A percentile compares a stretch with the other conserved stretches of the same genome.
phyloP scores from a whole-genome alignment of 1,140 invertebrate species.

The Cherax quadricarinatus region DNA sequence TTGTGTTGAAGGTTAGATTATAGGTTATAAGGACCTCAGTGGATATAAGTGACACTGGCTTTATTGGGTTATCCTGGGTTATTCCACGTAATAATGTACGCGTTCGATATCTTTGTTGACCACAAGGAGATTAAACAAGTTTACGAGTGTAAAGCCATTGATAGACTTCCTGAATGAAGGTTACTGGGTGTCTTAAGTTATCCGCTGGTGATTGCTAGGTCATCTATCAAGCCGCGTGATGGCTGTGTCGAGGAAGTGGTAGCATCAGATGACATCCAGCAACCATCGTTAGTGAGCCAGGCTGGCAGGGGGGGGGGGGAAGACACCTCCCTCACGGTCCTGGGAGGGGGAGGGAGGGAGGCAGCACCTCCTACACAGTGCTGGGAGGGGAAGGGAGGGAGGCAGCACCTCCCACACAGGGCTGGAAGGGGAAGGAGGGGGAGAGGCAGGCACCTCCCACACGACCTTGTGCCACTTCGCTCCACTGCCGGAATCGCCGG shows the following conservation, averaged over 20 bases:
- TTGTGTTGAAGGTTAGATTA: no score
- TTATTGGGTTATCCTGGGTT: no score
- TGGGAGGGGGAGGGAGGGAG: not conserved
- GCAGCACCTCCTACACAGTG: not conserved
- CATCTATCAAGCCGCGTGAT: not conserved
- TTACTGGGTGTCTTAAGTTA: no score
- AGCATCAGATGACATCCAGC: constrained; percentile 4
- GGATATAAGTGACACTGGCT: no score
- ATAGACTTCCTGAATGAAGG: no score
- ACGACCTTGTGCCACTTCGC: constrained; percentile 72
- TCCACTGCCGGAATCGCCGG: constrained; percentile 57
- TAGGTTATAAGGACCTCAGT: no score
- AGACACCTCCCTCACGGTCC: no score
- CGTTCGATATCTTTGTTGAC: no score
- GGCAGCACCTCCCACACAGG: not conserved
- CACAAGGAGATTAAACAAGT: no score
- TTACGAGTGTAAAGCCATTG: no score
- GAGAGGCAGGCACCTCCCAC: constrained; percentile 40
- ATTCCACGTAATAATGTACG: no score
- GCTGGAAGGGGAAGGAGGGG: not conserved
- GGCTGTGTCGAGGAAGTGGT: not conserved
- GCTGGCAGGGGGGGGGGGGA: not conserved
- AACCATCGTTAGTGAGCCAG: not conserved
- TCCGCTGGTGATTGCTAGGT: no score
- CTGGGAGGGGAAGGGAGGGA: not conserved